Evolutionary conservation across 2,888 invertebrate species (phyloP), one percentile per base, ranked within the genome.

Genomic region (Acholoe squamosa): DNA sequence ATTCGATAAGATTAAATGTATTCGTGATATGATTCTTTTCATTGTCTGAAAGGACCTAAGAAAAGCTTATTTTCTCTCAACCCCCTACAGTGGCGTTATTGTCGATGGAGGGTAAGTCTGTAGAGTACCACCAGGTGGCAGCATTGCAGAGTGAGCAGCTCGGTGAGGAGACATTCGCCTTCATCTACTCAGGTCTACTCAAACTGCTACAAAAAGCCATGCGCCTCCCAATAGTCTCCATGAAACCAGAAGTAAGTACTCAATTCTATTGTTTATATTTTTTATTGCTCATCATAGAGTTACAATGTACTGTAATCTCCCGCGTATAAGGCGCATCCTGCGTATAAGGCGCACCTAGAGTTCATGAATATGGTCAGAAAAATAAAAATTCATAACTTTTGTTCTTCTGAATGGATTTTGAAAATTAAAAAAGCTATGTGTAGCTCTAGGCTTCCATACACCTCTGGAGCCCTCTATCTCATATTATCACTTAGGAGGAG

Each of bases 171-270:
- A 92, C 92, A 3, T 67, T 95, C 51, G 92, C 92, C 91, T 90
- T 93, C n/a, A 92, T 94, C 71, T 94, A 93, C 86, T 92, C 93
- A 84, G 95, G 95, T 25, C 89, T 95, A 3, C 91, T 92, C 86
- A 93, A 93, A 90, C 92, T 95, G 76, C 80, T 95, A 80, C 92
- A 92, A 31, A 92, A 92, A 90, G 95, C 94, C 33, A 90, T 94
- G 61, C 92, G 93, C 90, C 92, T 93, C 52, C 94, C 94, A 22
- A 89, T 89, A 52, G 90, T 93, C 80, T 94, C 94, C 43, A 91
- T 95, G 28, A 94, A 94, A 92, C 93, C 93, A 91, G 94, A 95
- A 92, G 95, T 94, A 92, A 91, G 91, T 61, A 19, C n/a, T 25
- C 25, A 22, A 71, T 25, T 28, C 71, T 25, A 71, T 71, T 71